These are phyloP conservation scores for Chlorops oryzae DNA, from an alignment of 1,140 invertebrate species.

Conservation along the genomic window DNA sequence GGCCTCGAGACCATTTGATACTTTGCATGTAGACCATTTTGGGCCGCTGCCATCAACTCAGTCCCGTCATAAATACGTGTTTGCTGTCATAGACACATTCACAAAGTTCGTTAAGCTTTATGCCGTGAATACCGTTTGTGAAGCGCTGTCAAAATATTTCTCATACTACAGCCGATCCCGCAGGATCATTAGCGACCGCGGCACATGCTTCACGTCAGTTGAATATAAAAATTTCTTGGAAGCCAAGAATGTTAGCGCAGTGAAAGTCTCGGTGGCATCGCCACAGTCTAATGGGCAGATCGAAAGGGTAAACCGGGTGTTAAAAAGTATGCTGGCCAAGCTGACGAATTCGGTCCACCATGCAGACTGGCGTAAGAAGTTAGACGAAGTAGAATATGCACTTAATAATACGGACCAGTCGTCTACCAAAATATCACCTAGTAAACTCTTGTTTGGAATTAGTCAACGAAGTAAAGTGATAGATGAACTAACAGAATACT, in stretches of 20 bases:
- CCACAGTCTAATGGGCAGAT: slow-evolving; percentile 1
- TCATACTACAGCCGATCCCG: no score
- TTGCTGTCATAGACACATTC: slow-evolving; percentile 2
- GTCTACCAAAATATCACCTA: slow-evolving; percentile 1
- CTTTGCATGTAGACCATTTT: background rate
- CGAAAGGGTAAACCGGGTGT: slow-evolving; percentile 1
- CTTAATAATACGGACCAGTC: slow-evolving; percentile 5
- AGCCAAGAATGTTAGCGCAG: background rate
- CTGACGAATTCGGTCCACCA: no score
- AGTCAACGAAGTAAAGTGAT: slow-evolving; percentile 4
- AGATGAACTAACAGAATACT: no score
- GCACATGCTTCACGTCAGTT: background rate
- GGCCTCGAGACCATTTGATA: background rate
- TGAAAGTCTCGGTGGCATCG: background rate
- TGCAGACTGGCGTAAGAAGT: slow-evolving; percentile 5
- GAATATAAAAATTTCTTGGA: background rate
- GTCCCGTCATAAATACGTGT: slow-evolving; percentile 2
- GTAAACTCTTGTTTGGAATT: slow-evolving; percentile 3
- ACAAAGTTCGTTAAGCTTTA: background rate
- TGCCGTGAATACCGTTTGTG: no score
- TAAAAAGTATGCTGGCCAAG: slow-evolving; percentile 8
- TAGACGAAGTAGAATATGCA: slow-evolving; percentile 6
- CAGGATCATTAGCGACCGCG: background rate
- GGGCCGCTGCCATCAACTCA: slow-evolving; percentile 1
- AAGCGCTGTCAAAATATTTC: no score